Conservation (phyloP, 2,113 vertebrate species). For the Galemys pyrenaicus region DNA sequence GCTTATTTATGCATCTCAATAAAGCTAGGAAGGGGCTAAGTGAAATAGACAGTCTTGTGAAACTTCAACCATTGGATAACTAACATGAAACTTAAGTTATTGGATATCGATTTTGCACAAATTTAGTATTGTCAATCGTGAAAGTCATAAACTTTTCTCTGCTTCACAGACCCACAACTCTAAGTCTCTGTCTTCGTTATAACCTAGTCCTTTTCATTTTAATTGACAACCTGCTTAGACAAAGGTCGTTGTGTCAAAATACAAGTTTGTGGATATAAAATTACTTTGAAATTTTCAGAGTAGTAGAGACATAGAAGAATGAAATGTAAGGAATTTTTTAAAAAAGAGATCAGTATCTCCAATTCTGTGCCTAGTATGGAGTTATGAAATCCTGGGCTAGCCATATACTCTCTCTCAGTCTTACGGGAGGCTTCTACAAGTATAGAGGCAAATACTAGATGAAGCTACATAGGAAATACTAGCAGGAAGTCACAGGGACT, state of each 20-base stretch:
- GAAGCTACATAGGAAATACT: background rate
- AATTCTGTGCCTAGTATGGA: background rate
- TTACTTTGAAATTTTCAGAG: background rate
- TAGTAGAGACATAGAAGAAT: background rate
- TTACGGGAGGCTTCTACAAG: background rate
- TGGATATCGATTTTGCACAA: background rate
- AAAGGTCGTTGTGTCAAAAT: background rate
- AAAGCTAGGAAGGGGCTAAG: too few species aligned
- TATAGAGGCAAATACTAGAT: background rate
- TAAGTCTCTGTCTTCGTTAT: background rate
- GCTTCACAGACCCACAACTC: background rate
- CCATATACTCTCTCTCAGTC: background rate
- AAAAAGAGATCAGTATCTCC: background rate
- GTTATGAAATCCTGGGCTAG: background rate
- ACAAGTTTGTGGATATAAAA: background rate
- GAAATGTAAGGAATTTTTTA: background rate
- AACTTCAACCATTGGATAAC: background rate
- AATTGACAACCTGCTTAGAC: background rate
- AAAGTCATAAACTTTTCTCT: background rate
- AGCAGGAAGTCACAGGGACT: background rate
- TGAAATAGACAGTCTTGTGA: background rate
- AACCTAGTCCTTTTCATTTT: background rate
- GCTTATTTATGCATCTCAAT: too few species aligned
- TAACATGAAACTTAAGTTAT: background rate
- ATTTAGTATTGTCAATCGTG: background rate